phyloP scores from a whole-genome alignment of 2,113 vertebrate species.

The Pterophyllum scalare region DNA sequence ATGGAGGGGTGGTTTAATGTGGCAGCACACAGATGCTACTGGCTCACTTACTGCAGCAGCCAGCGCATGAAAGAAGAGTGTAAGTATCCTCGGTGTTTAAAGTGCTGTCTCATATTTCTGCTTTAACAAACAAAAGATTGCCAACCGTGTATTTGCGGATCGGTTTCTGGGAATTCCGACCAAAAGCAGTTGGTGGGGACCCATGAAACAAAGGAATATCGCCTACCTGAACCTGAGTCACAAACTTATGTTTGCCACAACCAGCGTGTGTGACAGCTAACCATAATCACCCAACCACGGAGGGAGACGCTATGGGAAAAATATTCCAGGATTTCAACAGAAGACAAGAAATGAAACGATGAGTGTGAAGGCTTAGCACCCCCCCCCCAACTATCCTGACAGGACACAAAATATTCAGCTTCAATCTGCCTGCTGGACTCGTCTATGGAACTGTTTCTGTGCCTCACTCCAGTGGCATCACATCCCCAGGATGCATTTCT shows the following conservation, averaged over 20 bases:
- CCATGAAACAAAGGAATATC: background rate
- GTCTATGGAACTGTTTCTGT: background rate
- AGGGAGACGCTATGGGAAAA: background rate
- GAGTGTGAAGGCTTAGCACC: background rate
- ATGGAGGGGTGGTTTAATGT: background rate
- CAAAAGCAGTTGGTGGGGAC: background rate
- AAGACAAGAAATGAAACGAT: background rate
- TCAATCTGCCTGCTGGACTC: background rate
- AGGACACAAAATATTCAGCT: background rate
- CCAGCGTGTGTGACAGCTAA: background rate
- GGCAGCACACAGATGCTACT: background rate
- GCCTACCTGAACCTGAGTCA: conserved; percentile 7
- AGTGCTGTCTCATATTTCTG: background rate
- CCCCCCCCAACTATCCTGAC: background rate
- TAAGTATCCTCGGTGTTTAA: no score
- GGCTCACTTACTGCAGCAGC: background rate
- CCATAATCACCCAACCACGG: background rate
- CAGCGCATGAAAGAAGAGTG: background rate
- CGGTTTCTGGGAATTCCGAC: background rate
- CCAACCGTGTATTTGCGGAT: background rate
- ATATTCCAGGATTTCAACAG: conserved; percentile 2
- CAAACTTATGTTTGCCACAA: background rate
- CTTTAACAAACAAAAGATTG: background rate
- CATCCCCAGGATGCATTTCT: conserved; percentile 32
- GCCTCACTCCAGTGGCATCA: background rate